Base-by-base conservation (phyloP, 2,113 vertebrate genomes). In the Megaceryle torquata region DNA sequence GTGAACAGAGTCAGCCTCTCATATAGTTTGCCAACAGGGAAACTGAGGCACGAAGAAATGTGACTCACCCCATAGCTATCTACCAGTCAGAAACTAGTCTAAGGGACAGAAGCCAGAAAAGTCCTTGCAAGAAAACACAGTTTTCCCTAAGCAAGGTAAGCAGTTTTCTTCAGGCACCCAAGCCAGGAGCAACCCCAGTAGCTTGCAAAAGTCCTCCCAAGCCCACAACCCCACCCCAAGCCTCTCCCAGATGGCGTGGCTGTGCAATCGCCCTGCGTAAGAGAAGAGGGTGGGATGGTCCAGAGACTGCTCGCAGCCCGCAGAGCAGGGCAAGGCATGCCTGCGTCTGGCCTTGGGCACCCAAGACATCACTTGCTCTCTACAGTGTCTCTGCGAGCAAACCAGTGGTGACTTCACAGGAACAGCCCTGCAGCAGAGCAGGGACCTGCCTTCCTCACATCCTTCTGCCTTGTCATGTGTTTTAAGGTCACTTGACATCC, bases 331-430 rank as follows among this genome's bases (percentile, higher is more conserved):
- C 50, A 64, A 90, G 37, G 35, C 43, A n/a, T 41, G 51, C 21
- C 29, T 7, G 3, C 2, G 1, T 61, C 61, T 63, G 33, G 75
- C 64, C 63, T 33, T 41, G 48, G 89, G 50, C 51, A 83, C 44
- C 21, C 14, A 24, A 64, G 64, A 10, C 5, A 6, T 44, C 3
- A 1, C n/a, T 53, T 33, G 12, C 12, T 57, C 12, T 74, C 44
- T 2, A 3, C 50, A 53, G 35, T 22, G 19, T 29, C 1, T 1
- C 56, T 2, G 1, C 0, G 0, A 65, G 24, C 0, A 0, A 83
- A 80, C 0, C 3, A 70, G 11, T 2, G 0, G 0, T 41, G 59
- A 14, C 50, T 65, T 57, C 54, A 77, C 1, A 0, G 67, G 28
- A 70, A 33, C 1, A 4, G 15, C 56, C 21, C 24, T 0, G 0